These are phyloP conservation scores for Thera obeliscata DNA, from an alignment of 2,888 invertebrate genomes.

Conservation along the genomic window DNA sequence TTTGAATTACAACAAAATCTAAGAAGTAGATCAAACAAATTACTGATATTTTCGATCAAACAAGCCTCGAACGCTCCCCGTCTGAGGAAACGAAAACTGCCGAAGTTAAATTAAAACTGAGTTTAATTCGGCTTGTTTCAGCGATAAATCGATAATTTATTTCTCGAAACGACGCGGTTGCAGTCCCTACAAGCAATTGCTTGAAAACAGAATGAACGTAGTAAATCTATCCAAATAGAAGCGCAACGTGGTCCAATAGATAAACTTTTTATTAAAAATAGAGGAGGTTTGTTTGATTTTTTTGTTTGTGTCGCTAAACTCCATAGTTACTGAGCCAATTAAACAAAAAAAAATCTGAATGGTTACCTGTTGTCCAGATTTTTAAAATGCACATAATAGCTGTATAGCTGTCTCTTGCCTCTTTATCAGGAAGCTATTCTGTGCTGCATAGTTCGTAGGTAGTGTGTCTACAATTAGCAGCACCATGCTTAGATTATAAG, in stretches of 20 bases:
- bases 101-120: constrained; percentile 68
- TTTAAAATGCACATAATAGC: no score
- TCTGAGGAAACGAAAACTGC: constrained; percentile 66
- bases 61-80: constrained; percentile 43
- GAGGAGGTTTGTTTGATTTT: no score
- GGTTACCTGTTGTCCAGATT: no score
- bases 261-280: not conserved
- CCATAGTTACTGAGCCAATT: no score
- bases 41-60: constrained; percentile 30
- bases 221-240: constrained; percentile 5
- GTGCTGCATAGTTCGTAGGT: no score
- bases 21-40: constrained; percentile 16
- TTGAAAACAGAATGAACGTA: constrained; percentile 17
- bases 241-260: not conserved
- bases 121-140: constrained; percentile 50
- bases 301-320: no score
- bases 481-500: no score
- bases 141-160: constrained; percentile 56
- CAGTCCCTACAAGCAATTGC: constrained; percentile 49
- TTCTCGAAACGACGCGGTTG: constrained; percentile 51
- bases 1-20: constrained; percentile 10
- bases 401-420: no score
- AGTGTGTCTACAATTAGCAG: no score
- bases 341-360: no score
- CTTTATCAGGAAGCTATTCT: no score